phyloP scores from a whole-genome alignment of 2,888 invertebrate species.

The Stenolophus ochropezus region DNA sequence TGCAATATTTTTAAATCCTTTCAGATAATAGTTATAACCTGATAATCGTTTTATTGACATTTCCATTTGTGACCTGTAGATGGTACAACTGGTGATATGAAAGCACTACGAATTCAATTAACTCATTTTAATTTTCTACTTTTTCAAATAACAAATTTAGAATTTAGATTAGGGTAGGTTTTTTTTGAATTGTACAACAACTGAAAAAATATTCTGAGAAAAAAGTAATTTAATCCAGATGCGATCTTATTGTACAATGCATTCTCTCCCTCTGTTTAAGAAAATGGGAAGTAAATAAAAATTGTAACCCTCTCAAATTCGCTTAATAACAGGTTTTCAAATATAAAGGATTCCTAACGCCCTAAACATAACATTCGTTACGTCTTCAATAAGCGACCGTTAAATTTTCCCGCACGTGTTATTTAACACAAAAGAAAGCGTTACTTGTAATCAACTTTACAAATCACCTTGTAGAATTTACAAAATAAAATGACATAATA shows the following conservation, averaged over 20 bases:
- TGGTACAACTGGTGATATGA: neutral
- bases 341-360: neutral
- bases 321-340: neutral
- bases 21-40: neutral
- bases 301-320: neutral
- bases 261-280: neutral
- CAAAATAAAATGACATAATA: slow-evolving; percentile 19
- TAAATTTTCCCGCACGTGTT: slow-evolving; percentile 9
- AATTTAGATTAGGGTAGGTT: too few species aligned
- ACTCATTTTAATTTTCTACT: too few species aligned
- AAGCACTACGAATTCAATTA: neutral
- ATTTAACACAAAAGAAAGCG: slow-evolving; percentile 15
- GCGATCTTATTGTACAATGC: too few species aligned
- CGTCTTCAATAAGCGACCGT: slow-evolving; percentile 4
- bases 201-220: too few species aligned
- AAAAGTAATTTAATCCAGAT: too few species aligned
- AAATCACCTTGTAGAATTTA: slow-evolving; percentile 6
- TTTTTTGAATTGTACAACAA: too few species aligned
- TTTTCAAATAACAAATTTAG: too few species aligned
- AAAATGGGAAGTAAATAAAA: neutral
- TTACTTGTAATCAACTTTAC: neutral
- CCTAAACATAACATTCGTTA: neutral
- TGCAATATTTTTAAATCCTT: neutral
- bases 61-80: neutral
- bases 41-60: neutral